phyloP scores from a whole-genome alignment of 1,140 invertebrate species.

The Pseudomyrmex gracilis region DNA sequence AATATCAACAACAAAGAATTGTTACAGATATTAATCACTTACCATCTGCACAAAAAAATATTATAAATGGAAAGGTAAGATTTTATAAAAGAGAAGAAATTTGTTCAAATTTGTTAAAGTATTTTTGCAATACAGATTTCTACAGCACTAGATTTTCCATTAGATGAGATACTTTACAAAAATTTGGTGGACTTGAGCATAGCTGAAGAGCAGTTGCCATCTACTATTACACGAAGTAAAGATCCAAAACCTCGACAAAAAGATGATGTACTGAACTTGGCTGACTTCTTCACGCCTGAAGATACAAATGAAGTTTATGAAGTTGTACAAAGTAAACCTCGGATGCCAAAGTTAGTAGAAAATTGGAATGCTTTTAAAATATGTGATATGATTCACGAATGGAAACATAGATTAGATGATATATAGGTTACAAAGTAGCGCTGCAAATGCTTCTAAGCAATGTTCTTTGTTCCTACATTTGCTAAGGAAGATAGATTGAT shows the following conservation, averaged over 20 bases:
- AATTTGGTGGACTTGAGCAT: constrained; percentile 79
- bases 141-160: constrained; percentile 76
- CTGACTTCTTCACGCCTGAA: constrained; percentile 77
- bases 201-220: constrained; percentile 77
- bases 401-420: constrained; percentile 75
- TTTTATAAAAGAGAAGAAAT: constrained; percentile 6
- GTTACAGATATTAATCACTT: constrained; percentile 73
- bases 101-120: not conserved
- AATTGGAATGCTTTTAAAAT: constrained; percentile 76
- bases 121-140: constrained; percentile 75
- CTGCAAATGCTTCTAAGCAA: too few relatives aligned
- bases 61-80: constrained; percentile 79
- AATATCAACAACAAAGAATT: constrained; percentile 73
- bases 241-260: constrained; percentile 78
- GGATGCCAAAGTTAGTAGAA: constrained; percentile 65
- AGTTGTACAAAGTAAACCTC: constrained; percentile 63
- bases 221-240: constrained; percentile 74
- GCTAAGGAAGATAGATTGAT: too few relatives aligned
- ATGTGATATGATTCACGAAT: constrained; percentile 77
- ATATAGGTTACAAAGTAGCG: not conserved
- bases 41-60: constrained; percentile 70
- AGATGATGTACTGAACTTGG: constrained; percentile 75
- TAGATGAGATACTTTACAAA: constrained; percentile 79
- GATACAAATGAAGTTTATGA: constrained; percentile 72
- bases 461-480: too few relatives aligned